phyloP scores from a whole-genome alignment of 2,797 vertebrate species.

The Takifugu ocellatus region DNA sequence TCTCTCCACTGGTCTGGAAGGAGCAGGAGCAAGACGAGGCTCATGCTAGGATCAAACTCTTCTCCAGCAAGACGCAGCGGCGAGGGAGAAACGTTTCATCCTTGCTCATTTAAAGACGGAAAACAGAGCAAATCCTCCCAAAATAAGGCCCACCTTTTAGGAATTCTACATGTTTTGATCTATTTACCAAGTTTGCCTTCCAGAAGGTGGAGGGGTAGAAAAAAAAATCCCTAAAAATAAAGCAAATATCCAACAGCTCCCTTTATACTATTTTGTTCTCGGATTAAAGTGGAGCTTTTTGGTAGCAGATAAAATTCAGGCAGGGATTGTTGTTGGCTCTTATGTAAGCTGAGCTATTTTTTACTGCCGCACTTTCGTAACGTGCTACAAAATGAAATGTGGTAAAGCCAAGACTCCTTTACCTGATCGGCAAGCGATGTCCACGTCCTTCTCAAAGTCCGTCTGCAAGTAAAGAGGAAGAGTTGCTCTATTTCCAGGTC shows the following conservation, averaged over 20 bases:
- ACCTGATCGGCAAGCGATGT: conserved; percentile 99
- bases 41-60: too few relatives aligned
- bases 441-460: conserved; percentile 99
- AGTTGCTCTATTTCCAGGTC: not conserved
- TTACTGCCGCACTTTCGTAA: conserved; percentile 41
- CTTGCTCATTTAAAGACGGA: too few relatives aligned
- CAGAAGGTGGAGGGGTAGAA: not conserved
- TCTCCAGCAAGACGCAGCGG: too few relatives aligned
- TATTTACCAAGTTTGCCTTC: too few relatives aligned
- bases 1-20: conserved; percentile 17
- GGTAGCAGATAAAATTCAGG: conserved; percentile 32
- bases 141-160: too few relatives aligned
- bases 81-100: too few relatives aligned
- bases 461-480: conserved; percentile 80
- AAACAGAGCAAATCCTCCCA: too few relatives aligned
- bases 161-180: too few relatives aligned
- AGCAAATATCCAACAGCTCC: conserved; percentile 37
- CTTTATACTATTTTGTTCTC: conserved; percentile 46
- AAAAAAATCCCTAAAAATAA: conserved; percentile 19
- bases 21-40: too few relatives aligned
- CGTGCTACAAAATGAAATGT: not conserved
- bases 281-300: conserved; percentile 52
- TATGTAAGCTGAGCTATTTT: conserved; percentile 57
- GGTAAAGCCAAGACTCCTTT: conserved; percentile 54
- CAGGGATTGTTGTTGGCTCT: conserved; percentile 49